Evolutionary conservation across 2,113 vertebrate species (phyloP), one percentile per base, ranked within the genome.

Genomic region (Vicugna pacos): DNA sequence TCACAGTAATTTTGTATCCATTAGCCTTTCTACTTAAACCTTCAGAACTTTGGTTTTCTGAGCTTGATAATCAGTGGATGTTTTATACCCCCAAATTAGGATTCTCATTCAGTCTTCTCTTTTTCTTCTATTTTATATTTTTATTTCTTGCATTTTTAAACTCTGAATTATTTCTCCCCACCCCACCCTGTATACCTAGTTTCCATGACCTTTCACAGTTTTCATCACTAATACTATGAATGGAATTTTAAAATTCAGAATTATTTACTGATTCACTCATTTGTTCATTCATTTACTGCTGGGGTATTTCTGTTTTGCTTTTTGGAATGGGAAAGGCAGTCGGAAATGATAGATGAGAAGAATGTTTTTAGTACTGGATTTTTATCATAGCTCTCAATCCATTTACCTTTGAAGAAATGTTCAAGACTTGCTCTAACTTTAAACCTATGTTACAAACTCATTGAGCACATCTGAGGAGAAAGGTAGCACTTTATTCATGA

Each of bases 81-180:
- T 69, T 89, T 70, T 91, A 11, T 54, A 89, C 50, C 80, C 30
- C 67, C 69, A 85, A 75, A 64, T 85, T 88, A 62, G 58, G 35
- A 26, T 88, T 86, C 28, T 62, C 3, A 8, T 16, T 56, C 26
- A 17, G 56, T 38, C 62, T 67, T 65, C 13, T 60, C 4, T 28
- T 87, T 70, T 69, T 90, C 35, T 82, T 35, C 46, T 56, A 13
- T 58, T 65, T 85, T 69, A 32, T 80, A 19, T 6, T 87, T 77
- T 89, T 89, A 32, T 89, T 58, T 12, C 15, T 93, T 96, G 48
- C 42, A 28, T 22, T 88, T 95, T 76, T 28, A 73, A 87, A 60
- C 79, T 84, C 70, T 84, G 26, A 35, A 70, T 93, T 93, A 6
- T 52, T 28, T 88, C 46, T 16, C 11, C 24, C 54, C 38, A 10